Evolutionary conservation across 1,140 invertebrate species (phyloP), one percentile per base, ranked within the genome.

Genomic region (Mamestra configurata): DNA sequence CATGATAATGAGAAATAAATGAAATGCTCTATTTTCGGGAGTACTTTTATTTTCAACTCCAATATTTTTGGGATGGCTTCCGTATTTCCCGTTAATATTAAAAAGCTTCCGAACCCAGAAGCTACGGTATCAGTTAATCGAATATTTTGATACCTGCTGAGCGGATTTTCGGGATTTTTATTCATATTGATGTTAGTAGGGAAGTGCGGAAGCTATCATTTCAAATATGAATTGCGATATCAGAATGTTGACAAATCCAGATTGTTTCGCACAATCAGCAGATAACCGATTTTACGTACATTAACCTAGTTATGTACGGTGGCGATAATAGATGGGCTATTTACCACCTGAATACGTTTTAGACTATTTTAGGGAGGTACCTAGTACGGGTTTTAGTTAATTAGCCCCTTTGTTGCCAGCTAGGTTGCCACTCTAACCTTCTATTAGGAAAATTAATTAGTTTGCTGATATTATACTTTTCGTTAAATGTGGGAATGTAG

Each of bases 1-100:
- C 61, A 40, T 66, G 35, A 40, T 66, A 66, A 66, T 66, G 35
- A 40, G 61, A 66, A 66, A 66, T 22, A 66, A 40, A 37, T 66
- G 35, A 40, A 20, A 31, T 15, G 13, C 3, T 59, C 27, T 59
- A 27, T 59, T 18, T 66, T 20, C 18, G 5, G n/a, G 15, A 31
- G 0, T 5, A 8, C 31, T 64, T 31, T 64, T 49, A 49, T 49
- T 49, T 49, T 49, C 43, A n/a, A 49, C 43, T 49, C 15, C 11
- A 27, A 24, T 27, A 11, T 24, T 57, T 57, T 57, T 8, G 20
- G 51, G 51, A 18, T 22, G 22, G 43, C 43, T 46, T 0, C 43
- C 43, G 43, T 15, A 46, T 46, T 46, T 46, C 4, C 43, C 43
- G 43, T 15, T n/a, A 49, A 49, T n/a, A n/a, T 49, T 55, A 6